Conservation (phyloP, 2,797 vertebrate genomes). For the Tokudaia tokunoshimensis region DNA sequence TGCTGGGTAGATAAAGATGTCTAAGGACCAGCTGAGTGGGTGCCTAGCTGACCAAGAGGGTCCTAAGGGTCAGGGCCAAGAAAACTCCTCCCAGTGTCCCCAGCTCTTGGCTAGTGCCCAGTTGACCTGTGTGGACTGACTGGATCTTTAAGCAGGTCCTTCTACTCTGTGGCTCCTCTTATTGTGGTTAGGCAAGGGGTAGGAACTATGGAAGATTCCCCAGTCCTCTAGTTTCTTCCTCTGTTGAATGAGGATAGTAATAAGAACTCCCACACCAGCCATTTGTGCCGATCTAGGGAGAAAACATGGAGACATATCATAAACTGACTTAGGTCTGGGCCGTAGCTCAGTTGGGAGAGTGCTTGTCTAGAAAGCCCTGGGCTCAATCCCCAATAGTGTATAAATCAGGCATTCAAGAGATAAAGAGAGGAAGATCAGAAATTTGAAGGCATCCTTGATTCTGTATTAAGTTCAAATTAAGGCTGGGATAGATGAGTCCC, state of each 20-base stretch:
- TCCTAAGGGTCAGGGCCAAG: neutral
- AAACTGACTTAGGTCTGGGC: neutral
- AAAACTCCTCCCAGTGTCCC: neutral
- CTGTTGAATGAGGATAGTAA: neutral
- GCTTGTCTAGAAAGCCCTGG: neutral
- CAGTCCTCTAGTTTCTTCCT: slow-evolving; percentile 9
- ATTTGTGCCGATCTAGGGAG: neutral
- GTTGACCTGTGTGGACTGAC: neutral
- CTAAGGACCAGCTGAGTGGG: neutral
- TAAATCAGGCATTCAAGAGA: neutral
- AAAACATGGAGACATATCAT: neutral
- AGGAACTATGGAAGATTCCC: neutral
- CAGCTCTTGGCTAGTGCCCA: neutral
- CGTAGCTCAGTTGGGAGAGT: neutral
- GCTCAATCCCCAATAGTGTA: neutral
- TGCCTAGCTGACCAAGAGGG: neutral
- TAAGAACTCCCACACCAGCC: neutral
- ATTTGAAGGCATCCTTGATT: neutral
- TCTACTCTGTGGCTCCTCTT: neutral
- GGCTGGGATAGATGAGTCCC: neutral
- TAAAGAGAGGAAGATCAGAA: neutral
- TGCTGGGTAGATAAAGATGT: neutral
- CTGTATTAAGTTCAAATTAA: neutral
- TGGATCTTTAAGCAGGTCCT: neutral
- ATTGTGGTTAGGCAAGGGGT: neutral